Conservation (phyloP, 2,113 vertebrate genomes). For the Struthidea cinerea region DNA sequence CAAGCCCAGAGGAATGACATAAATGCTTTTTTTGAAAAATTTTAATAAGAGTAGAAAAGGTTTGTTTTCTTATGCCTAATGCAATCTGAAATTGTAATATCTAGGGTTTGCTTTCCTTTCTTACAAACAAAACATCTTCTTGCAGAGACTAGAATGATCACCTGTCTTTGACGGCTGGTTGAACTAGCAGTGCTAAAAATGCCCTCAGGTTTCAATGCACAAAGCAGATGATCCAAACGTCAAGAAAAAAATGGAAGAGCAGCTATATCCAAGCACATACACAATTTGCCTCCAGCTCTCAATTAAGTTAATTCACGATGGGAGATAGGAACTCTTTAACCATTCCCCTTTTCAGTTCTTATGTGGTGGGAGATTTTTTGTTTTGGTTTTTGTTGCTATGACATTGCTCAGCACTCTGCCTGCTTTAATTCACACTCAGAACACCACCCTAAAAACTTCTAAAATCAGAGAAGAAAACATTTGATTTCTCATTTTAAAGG, state of each 20-base stretch:
- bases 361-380: too few species aligned
- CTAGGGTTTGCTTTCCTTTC: not conserved
- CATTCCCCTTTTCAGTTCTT: not conserved
- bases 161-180: not conserved
- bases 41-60: not conserved
- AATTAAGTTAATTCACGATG: not conserved
- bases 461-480: not conserved
- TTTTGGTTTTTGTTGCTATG: not conserved
- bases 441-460: accelerated
- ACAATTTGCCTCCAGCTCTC: not conserved
- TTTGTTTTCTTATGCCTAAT: not conserved
- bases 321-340: not conserved
- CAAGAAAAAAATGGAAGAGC: not conserved
- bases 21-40: not conserved
- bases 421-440: not conserved
- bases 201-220: not conserved
- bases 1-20: not conserved
- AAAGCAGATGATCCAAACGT: not conserved
- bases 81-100: not conserved
- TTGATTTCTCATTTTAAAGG: not conserved
- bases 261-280: not conserved
- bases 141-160: not conserved
- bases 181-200: not conserved
- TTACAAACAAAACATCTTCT: not conserved
- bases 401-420: not conserved